phyloP scores from a whole-genome alignment of 2,113 vertebrate species.

The Mola mola region DNA sequence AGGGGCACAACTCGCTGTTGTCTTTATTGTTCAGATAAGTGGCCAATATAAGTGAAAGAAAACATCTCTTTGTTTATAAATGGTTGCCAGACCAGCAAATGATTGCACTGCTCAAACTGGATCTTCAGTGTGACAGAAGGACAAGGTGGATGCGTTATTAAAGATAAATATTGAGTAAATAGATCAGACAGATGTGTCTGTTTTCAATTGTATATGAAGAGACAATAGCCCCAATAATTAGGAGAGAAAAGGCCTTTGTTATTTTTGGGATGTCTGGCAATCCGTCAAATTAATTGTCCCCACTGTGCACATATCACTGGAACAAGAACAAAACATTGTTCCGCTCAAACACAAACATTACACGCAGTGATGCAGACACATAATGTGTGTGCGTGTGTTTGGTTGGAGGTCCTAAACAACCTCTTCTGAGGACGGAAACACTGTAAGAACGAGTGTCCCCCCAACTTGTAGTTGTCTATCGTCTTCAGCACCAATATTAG shows the following conservation, averaged over 20 bases:
- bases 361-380: conserved; percentile 3
- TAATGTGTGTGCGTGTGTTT: no score
- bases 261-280: conserved; percentile 1
- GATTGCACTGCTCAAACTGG: not conserved
- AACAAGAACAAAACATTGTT: conserved; percentile 28
- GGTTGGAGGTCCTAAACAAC: not conserved
- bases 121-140: not conserved
- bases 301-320: conserved; percentile 7
- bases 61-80: conserved; percentile 30
- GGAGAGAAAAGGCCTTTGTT: conserved; percentile 12
- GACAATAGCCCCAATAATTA: conserved; percentile 18
- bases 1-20: conserved; percentile 22
- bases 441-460: not conserved
- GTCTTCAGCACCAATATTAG: not conserved
- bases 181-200: conserved; percentile 9
- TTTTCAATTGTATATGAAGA: conserved; percentile 25
- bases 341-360: conserved; percentile 11
- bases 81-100: conserved; percentile 2
- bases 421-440: not conserved
- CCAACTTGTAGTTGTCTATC: not conserved
- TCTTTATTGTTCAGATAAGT: conserved; percentile 45
- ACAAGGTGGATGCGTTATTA: conserved; percentile 11
- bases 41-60: conserved; percentile 15
- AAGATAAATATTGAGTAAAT: conserved; percentile 23
- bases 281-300: conserved; percentile 33